Percentiles rank a stretch among this genome's conserved stretches.
phyloP scores from a whole-genome alignment of 2,113 vertebrate species.

The Sterrhoptilus dennistouni region DNA sequence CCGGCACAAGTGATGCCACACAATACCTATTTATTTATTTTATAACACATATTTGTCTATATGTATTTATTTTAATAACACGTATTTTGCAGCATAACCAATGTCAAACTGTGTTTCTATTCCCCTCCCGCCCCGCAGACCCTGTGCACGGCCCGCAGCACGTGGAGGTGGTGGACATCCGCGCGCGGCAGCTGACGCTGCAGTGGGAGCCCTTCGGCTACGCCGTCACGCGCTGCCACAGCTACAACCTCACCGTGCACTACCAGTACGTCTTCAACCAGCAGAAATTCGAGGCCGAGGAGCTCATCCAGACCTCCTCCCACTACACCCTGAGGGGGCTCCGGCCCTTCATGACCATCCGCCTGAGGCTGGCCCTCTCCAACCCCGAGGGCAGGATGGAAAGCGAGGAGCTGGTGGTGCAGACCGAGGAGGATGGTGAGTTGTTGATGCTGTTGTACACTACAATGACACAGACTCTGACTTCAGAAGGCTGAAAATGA shows the following conservation, averaged over 20 bases:
- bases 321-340: conserved; percentile 93
- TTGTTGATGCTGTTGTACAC: not conserved
- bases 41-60: too few species aligned
- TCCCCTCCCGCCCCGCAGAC: conserved; percentile 72
- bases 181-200: conserved; percentile 91
- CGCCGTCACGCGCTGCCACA: conserved; percentile 92
- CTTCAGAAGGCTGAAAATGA: too few species aligned
- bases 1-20: too few species aligned
- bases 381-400: conserved; percentile 94
- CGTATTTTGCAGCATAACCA: too few species aligned
- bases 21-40: too few species aligned
- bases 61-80: too few species aligned
- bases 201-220: conserved; percentile 98
- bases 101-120: accelerated
- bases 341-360: conserved; percentile 90
- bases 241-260: conserved; percentile 95
- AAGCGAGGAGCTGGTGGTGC: conserved; percentile 93
- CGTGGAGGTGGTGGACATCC: conserved; percentile 92
- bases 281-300: conserved; percentile 89
- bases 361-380: conserved; percentile 87
- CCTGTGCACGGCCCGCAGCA: conserved; percentile 92
- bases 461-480: too few species aligned
- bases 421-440: conserved; percentile 94
- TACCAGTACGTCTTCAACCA: conserved; percentile 96
- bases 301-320: conserved; percentile 91